Conservation (phyloP, 2,113 vertebrate species). For the Entomyzon cyanotis region DNA sequence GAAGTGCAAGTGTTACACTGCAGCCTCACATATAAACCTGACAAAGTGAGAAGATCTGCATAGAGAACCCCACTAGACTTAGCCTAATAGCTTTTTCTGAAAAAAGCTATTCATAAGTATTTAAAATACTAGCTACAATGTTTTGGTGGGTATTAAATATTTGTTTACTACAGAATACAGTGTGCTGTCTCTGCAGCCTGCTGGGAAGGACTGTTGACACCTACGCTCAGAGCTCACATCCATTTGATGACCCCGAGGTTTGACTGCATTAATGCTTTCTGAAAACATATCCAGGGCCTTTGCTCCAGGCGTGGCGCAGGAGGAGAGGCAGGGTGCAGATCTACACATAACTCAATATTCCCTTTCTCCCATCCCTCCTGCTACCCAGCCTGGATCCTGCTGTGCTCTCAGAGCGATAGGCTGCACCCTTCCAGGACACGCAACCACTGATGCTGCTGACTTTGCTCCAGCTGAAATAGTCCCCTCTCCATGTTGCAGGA, state of each 20-base stretch:
- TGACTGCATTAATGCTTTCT: background rate
- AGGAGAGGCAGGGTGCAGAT: background rate
- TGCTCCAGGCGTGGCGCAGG: background rate
- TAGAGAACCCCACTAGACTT: background rate
- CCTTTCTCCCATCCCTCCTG: background rate
- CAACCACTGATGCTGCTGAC: background rate
- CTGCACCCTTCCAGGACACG: background rate
- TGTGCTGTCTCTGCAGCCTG: background rate
- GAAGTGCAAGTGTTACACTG: background rate
- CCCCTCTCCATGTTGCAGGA: background rate
- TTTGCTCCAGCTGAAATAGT: background rate
- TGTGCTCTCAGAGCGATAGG: background rate
- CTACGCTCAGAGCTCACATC: background rate
- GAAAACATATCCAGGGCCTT: background rate
- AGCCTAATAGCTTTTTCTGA: background rate
- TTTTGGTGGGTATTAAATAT: background rate
- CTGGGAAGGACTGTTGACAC: background rate
- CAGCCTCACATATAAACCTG: background rate
- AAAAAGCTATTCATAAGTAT: background rate
- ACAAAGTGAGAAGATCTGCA: background rate
- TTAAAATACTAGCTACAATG: background rate
- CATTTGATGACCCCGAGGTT: background rate
- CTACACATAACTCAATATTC: rapidly evolving
- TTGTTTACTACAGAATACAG: background rate
- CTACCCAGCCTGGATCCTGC: background rate